Conservation (phyloP, 2,888 invertebrate species). For the Griposia aprilina region DNA sequence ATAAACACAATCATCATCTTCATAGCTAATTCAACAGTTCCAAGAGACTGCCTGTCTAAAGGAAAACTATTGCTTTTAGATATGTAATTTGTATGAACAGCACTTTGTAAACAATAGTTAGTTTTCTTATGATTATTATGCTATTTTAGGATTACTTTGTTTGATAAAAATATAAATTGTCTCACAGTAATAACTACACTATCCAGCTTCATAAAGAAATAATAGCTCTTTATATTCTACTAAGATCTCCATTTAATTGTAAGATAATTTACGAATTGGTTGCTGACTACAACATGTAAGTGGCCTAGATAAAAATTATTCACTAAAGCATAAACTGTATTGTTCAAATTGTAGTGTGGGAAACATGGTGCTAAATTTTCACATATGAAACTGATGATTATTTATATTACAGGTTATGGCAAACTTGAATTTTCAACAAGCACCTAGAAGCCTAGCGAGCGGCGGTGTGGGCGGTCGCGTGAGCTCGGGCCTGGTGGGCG, state of each 20-base stretch:
- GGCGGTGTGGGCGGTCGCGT: constrained; percentile 90
- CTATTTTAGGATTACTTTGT: constrained; percentile 32
- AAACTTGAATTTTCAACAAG: constrained; percentile 97
- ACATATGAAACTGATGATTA: neutral
- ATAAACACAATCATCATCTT: constrained; percentile 2
- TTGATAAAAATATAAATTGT: constrained; percentile 9
- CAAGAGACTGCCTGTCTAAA: constrained; percentile 4
- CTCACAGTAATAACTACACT: constrained; percentile 15
- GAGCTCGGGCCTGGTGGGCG: constrained; percentile 94
- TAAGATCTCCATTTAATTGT: constrained; percentile 16
- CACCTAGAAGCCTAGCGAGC: constrained; percentile 96
- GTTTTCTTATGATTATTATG: constrained; percentile 25
- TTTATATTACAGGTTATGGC: constrained; percentile 94
- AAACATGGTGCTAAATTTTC: neutral
- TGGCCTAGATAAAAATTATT: constrained; percentile 19
- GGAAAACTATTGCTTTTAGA: constrained; percentile 21
- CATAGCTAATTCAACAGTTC: constrained; percentile 3
- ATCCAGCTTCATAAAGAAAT: constrained; percentile 3
- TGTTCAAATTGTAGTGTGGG: constrained; percentile 14
- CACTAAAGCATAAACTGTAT: constrained; percentile 21
- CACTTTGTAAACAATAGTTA: constrained; percentile 38
- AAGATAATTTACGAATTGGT: constrained; percentile 3
- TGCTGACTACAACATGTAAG: constrained; percentile 19
- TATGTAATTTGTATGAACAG: constrained; percentile 24
- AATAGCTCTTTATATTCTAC: neutral